Evolutionary conservation across 2,888 invertebrate genomes (phyloP).

Genomic region (Ectropis crepuscularia): DNA sequence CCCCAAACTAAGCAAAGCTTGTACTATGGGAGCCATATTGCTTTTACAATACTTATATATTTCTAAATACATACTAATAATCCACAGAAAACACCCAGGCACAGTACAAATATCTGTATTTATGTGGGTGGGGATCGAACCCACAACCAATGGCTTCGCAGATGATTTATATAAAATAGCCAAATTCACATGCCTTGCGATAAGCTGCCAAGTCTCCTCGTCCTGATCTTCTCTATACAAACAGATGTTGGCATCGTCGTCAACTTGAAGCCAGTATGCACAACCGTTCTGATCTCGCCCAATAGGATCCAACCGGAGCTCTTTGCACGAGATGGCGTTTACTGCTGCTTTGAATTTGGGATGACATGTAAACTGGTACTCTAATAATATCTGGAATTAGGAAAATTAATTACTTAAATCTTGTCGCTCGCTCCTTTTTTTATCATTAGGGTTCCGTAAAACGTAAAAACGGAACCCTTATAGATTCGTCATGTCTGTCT

Average conservation of each 20-base stretch:
- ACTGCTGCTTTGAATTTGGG: slow-evolving; percentile 95
- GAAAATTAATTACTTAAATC: background rate
- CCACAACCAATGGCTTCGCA: background rate
- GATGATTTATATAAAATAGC: background rate
- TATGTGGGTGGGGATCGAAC: too few species aligned
- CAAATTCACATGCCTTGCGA: slow-evolving; percentile 87
- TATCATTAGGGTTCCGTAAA: too few species aligned
- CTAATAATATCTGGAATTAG: slow-evolving; percentile 90
- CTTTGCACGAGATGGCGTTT: slow-evolving; percentile 90
- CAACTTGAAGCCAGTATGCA: slow-evolving; percentile 97
- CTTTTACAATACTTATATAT: too few species aligned
- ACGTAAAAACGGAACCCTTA: too few species aligned
- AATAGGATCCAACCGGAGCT: slow-evolving; percentile 94
- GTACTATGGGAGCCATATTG: too few species aligned
- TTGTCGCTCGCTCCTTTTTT: too few species aligned
- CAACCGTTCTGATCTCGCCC: slow-evolving; percentile 96
- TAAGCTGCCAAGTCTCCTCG: slow-evolving; percentile 97
- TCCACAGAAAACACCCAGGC: too few species aligned
- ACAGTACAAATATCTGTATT: too few species aligned
- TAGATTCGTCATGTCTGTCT: too few species aligned
- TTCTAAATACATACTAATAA: too few species aligned
- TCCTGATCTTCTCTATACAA: slow-evolving; percentile 98
- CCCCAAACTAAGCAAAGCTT: too few species aligned
- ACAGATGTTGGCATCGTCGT: slow-evolving; percentile 94
- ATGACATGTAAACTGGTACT: slow-evolving; percentile 97